phyloP scores from a whole-genome alignment of 2,888 invertebrate genomes.

The Pterobdella sp. region DNA sequence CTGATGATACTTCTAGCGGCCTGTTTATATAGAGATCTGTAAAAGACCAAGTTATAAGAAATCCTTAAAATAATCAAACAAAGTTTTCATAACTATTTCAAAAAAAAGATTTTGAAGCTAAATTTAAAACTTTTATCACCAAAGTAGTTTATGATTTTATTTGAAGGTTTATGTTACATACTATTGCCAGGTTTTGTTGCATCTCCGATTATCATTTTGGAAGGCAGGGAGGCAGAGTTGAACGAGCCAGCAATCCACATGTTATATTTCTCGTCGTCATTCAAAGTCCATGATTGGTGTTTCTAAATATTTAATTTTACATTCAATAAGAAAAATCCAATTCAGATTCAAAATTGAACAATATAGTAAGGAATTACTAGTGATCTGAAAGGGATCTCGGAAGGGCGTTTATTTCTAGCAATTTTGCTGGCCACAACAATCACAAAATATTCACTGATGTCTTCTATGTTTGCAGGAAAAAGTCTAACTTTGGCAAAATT shows the following conservation, averaged over 20 bases:
- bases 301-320: neutral
- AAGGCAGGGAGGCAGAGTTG: conserved; percentile 68
- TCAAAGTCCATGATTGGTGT: neutral
- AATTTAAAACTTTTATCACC: no score
- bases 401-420: neutral
- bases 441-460: neutral
- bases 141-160: no score
- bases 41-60: no score
- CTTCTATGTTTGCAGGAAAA: neutral
- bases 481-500: neutral
- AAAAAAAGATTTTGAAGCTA: no score
- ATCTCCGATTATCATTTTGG: conserved; percentile 82
- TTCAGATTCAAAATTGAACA: neutral
- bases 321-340: neutral
- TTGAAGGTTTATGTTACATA: no score
- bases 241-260: conserved; percentile 86
- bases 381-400: conserved; percentile 9
- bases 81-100: no score
- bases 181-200: conserved; percentile 52
- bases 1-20: neutral
- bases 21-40: conserved; percentile 17
- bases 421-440: neutral
- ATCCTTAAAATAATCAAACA: no score
- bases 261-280: neutral
- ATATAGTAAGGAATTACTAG: neutral